Conservation (phyloP, 1,140 invertebrate genomes). For the Eueides isabella region DNA sequence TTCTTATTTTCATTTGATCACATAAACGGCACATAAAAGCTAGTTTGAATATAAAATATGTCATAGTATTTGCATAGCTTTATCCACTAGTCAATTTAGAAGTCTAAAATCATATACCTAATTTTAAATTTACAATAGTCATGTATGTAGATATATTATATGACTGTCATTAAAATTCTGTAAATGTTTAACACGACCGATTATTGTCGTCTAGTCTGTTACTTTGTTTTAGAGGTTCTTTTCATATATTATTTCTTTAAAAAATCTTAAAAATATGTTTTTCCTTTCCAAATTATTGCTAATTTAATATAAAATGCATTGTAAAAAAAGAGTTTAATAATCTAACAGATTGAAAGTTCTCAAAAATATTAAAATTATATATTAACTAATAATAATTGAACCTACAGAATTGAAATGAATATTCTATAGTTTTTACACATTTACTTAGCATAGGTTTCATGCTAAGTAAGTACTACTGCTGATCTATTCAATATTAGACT, state of each 20-base stretch:
- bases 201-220: background rate
- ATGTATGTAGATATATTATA: background rate
- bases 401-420: too few relatives aligned
- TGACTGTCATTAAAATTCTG: background rate
- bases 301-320: background rate
- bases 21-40: too few relatives aligned
- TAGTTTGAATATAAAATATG: background rate
- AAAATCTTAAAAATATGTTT: background rate
- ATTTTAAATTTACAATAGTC: background rate
- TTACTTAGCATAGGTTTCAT: too few relatives aligned
- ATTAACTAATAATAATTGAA: background rate
- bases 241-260: background rate
- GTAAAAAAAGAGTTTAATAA: background rate
- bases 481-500: too few relatives aligned
- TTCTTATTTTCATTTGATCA: too few relatives aligned
- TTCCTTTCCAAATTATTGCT: too few relatives aligned
- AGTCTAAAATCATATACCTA: background rate
- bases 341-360: background rate
- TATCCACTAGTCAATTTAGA: conserved; percentile 12
- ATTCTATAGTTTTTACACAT: too few relatives aligned
- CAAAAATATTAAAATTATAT: background rate
- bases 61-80: background rate
- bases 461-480: too few relatives aligned
- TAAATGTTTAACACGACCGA: background rate
- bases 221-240: background rate